phyloP scores from a whole-genome alignment of 53 echinoderm and acorn worm genomes.

The Arbacia lixula region DNA sequence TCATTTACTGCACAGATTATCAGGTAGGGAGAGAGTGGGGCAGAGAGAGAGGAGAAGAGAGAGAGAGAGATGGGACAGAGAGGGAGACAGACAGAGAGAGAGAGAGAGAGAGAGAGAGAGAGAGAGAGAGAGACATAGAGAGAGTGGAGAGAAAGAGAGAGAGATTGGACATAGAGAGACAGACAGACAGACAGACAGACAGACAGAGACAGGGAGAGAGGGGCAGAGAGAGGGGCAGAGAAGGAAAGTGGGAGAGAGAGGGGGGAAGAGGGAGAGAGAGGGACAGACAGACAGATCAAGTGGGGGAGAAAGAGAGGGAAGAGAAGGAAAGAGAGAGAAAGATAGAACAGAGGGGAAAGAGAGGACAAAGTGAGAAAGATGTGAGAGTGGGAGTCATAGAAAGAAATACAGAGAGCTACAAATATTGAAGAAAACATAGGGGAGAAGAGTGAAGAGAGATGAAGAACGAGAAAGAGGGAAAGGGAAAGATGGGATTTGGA shows the following conservation, averaged over 20 bases:
- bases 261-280: no score
- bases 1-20: slow-evolving; percentile 31
- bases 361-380: no score
- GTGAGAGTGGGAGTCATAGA: no score
- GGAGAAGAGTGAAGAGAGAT: not conserved
- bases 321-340: no score
- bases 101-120: not conserved
- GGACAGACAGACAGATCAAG: not conserved
- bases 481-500: not conserved
- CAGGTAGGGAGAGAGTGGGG: not conserved
- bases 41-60: not conserved
- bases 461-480: not conserved
- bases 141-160: not conserved
- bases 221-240: no score
- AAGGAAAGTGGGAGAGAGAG: no score
- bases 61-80: no score
- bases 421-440: no score
- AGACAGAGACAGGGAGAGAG: no score
- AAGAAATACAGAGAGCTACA: no score
- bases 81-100: slow-evolving; percentile 13
- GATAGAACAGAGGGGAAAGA: not conserved
- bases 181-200: not conserved
- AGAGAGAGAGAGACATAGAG: no score
- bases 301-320: no score
- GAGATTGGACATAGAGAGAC: not conserved